phyloP scores from a whole-genome alignment of 2,113 vertebrate genomes.

The Sakesphorus luctuosus region DNA sequence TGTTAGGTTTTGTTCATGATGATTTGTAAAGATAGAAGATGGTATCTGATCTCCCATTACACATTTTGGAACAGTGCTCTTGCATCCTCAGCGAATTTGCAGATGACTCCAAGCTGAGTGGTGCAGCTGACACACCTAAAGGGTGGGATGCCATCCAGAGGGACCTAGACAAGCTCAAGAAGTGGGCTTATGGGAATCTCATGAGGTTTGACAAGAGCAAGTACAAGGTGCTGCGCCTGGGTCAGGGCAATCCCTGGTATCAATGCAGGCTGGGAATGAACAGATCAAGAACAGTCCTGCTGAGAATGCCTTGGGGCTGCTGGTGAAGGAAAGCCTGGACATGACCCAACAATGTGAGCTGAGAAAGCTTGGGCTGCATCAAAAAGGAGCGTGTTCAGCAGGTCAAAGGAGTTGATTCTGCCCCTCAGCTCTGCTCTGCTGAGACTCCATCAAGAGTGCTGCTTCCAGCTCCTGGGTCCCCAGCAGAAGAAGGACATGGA shows the following conservation, averaged over 20 bases:
- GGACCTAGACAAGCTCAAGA: too few species aligned
- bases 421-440: neutral
- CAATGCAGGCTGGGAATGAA: too few species aligned
- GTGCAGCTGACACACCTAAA: neutral
- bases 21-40: neutral
- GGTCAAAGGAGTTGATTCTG: neutral
- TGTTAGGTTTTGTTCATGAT: neutral
- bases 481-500: fast-evolving
- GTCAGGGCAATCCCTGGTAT: too few species aligned
- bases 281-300: too few species aligned
- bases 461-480: neutral
- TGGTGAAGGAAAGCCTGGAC: too few species aligned
- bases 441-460: fast-evolving
- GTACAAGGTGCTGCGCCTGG: too few species aligned
- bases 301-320: too few species aligned
- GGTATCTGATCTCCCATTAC: neutral
- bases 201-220: too few species aligned
- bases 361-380: too few species aligned
- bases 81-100: neutral
- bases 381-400: neutral
- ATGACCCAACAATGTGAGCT: too few species aligned
- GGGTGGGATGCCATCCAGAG: neutral
- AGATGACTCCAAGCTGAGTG: neutral
- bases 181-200: too few species aligned
- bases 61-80: fast-evolving